phyloP scores from a whole-genome alignment of 2,888 invertebrate species.

The Cephus nigrinus region DNA sequence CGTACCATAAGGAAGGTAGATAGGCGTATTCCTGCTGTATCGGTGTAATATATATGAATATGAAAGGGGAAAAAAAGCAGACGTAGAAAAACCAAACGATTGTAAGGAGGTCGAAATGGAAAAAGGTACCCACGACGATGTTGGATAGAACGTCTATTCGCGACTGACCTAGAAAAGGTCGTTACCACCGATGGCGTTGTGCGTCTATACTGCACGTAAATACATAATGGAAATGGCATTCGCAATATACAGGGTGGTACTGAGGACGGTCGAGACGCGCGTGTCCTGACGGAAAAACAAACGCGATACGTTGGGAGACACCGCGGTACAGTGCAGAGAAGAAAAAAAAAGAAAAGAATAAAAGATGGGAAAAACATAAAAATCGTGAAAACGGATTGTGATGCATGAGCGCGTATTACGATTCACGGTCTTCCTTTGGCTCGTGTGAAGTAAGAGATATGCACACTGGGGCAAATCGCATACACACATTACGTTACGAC shows the following conservation, averaged over 20 bases:
- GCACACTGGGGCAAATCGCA: constrained; percentile 33
- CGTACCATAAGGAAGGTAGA: background rate
- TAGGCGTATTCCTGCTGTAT: background rate
- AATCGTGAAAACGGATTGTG: background rate
- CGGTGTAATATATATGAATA: background rate
- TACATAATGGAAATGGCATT: constrained; percentile 1
- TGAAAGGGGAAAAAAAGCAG: background rate
- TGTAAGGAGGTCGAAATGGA: background rate
- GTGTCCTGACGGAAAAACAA: constrained; percentile 15
- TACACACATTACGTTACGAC: constrained; percentile 48
- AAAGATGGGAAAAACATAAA: constrained; percentile 15
- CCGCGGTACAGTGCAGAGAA: constrained; percentile 14
- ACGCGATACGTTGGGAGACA: background rate
- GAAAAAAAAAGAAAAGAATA: constrained; percentile 11
- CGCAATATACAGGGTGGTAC: background rate
- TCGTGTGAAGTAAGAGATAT: constrained; percentile 4
- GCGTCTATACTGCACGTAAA: background rate
- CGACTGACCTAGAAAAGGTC: constrained; percentile 47
- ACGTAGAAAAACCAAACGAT: background rate
- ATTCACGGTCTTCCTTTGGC: constrained; percentile 2
- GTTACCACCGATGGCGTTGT: constrained; percentile 36
- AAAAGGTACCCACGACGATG: background rate
- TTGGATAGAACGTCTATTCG: constrained; percentile 18
- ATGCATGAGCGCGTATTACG: constrained; percentile 3
- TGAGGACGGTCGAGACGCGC: background rate